Evolutionary conservation across 92 coral and sea anemone genomes (phyloP), one percentile per base, ranked within the genome.

Genomic region (Actinernus sp.): DNA sequence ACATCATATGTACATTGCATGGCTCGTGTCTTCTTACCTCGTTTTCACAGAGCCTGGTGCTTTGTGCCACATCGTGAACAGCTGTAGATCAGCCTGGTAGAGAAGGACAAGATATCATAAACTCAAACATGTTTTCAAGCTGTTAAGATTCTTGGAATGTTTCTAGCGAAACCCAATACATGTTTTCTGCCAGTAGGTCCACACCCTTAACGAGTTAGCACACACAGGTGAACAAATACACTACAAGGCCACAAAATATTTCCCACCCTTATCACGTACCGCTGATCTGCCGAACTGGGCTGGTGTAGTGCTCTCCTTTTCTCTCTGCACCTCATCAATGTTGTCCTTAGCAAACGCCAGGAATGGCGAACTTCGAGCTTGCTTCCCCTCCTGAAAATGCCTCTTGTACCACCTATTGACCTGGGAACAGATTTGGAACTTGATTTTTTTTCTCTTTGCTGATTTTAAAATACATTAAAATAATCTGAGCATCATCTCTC

Each of bases 321-420:
- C 43, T n/a, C n/a, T n/a, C 26, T 58, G 53, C 19, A 38, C 69
- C 39, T 78, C 81, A 51, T 58, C 57, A 63, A 24, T 37, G 36
- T 76, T 65, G 24, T 82, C 88, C 50, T 51, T 46, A 1, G 88
- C 88, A 56, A 90, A 85, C 7, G 13, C 50, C 39, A 75, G 91
- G 68, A 85, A 86, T 11, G 98, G 84, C 1, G 98, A 85, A 18
- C 55, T 65, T 23, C 87, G 74, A 3, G 31, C 12, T 0, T 45
- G 41, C 59, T 64, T 39, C 19, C 50, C 48, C 41, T 62, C 41
- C 21, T 54, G 67, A 3, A 65, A 55, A 9, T 85, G 54, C 47
- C 86, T 93, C 57, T 49, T 86, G 27, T 33, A 44, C 98, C 93
- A 89, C 50, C 73, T 87, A 37, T 46, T 28, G 26, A 88, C 50